Evolutionary conservation across 2,113 vertebrate genomes (phyloP).

Genomic region (Elephantulus edwardii): DNA sequence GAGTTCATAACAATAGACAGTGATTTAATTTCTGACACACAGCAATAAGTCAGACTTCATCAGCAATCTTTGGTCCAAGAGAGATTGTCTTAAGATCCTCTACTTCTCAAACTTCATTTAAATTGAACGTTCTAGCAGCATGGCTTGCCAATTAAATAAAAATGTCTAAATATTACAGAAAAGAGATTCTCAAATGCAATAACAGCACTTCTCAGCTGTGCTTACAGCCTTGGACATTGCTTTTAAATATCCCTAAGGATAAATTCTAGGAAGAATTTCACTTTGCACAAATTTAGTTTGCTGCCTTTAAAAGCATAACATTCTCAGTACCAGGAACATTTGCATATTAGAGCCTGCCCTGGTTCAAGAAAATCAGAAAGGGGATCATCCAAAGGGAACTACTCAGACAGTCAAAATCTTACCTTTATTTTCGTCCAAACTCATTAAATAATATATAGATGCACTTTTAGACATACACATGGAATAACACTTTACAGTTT

Average conservation of each 20-base stretch:
- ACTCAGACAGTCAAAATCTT: not conserved
- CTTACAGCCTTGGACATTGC: slow-evolving; percentile 71
- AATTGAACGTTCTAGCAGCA: slow-evolving; percentile 59
- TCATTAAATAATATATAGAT: not conserved
- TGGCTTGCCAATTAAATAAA: slow-evolving; percentile 78
- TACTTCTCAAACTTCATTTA: slow-evolving; percentile 75
- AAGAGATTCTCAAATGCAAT: slow-evolving; percentile 74
- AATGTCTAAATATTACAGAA: slow-evolving; percentile 73
- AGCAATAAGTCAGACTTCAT: slow-evolving; percentile 53
- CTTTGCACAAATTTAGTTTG: slow-evolving; percentile 69
- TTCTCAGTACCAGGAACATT: not conserved
- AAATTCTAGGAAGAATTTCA: slow-evolving; percentile 76
- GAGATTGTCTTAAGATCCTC: slow-evolving; percentile 56
- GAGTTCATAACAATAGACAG: slow-evolving; percentile 55
- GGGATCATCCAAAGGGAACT: not conserved
- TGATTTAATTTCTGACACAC: slow-evolving; percentile 65
- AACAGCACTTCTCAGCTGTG: slow-evolving; percentile 62
- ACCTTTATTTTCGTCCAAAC: not conserved
- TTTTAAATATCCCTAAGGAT: slow-evolving; percentile 71
- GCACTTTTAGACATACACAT: not conserved
- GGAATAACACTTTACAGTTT: not conserved
- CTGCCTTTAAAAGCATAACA: not conserved
- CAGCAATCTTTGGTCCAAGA: slow-evolving; percentile 47
- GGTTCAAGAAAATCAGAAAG: slow-evolving; percentile 5
- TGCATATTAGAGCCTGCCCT: not conserved